Base-by-base conservation (phyloP, 2,797 vertebrate species). In the Sebastes oblongus region DNA sequence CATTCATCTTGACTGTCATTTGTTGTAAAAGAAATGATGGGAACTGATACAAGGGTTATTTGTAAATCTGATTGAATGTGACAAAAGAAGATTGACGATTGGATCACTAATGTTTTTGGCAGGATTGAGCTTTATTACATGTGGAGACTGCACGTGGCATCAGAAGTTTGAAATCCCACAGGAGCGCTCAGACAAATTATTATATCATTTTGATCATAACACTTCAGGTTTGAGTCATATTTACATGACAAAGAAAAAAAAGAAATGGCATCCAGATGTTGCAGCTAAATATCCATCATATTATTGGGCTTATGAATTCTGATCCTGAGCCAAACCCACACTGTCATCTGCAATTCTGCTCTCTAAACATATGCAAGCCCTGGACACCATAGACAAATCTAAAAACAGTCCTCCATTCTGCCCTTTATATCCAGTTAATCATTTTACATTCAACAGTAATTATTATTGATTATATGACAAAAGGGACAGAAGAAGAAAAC, bases 171-270 rank as follows among this genome's bases (percentile, higher is more conserved):
- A 76, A 78, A 72, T 80, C 86, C 85, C 32, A 14, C 64, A 55
- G 72, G 87, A 80, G 20, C 11, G 55, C 69, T 75, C 59, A 54
- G 75, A 81, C 70, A 88, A 80, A 84, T 90, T 72, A 84, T 90
- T 30, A 66, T 66, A 68, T 52, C 9, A 16, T 75, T 74, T 73
- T 81, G 58, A 85, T 85, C 67, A 16, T 1, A 66, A 54, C 64
- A 22, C 67, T 54, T 68, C 36, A 16, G 32, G 46, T 88, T 56
- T 68, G 39, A 78, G 20, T 67, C 8, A 1, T 72, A 72, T 83
- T 89, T 80, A 60, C 55, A 61, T 12, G 20, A 69, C 61, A 73
- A 59, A 46, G 42, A 18, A 10, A 62, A 62, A 62, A 62, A 59
- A 52, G 8, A 55, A 20, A 73, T 42, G 32, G 3, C 39, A 16